Evolutionary conservation across 2,113 vertebrate species (phyloP).

Genomic region (Eulemur rufifrons): DNA sequence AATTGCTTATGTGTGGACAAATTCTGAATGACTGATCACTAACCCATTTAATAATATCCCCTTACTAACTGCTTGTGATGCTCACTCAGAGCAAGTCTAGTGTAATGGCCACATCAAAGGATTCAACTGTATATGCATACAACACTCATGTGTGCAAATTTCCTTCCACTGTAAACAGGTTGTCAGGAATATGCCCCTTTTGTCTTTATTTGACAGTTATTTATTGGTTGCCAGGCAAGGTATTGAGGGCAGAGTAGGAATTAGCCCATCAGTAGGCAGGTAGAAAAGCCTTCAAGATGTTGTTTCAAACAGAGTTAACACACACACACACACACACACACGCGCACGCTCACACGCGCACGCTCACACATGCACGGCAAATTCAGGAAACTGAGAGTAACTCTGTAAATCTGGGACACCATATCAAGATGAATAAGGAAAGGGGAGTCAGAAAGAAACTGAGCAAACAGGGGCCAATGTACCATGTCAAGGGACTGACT

Average conservation of each 20-base stretch:
- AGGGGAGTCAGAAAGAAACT: background rate
- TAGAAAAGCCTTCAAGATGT: background rate
- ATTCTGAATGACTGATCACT: conserved; percentile 13
- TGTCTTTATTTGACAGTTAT: background rate
- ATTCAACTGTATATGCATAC: background rate
- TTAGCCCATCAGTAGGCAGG: background rate
- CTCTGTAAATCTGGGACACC: background rate
- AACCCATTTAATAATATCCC: background rate
- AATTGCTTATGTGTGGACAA: background rate
- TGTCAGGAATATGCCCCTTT: background rate
- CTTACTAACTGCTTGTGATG: background rate
- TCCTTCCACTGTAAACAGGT: background rate
- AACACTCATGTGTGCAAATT: background rate
- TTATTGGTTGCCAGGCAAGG: background rate
- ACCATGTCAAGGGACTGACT: background rate
- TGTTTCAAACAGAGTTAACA: background rate
- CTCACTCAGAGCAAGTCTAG: background rate
- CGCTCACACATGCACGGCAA: background rate
- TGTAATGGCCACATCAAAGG: background rate
- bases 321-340: no score
- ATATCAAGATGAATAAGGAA: background rate
- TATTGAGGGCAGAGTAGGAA: background rate
- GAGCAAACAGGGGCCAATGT: background rate
- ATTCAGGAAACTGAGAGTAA: background rate
- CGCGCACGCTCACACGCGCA: no score